Evolutionary conservation across 2,888 invertebrate species (phyloP), one percentile per base, ranked within the genome.

Genomic region (Amiota mariae): DNA sequence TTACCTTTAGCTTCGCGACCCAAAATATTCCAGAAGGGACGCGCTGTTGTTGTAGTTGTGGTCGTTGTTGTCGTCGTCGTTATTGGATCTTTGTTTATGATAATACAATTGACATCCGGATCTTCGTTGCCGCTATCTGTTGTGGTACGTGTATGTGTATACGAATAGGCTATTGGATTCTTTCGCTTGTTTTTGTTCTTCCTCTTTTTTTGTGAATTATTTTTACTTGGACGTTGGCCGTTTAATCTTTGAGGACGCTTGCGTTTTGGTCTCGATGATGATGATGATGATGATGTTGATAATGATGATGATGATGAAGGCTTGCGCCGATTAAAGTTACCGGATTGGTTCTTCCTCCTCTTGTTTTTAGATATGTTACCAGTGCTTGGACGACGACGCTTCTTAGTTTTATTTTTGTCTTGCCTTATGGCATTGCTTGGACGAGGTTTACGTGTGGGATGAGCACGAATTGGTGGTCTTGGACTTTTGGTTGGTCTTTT

Each of bases 21-120:
- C 47, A 88, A 76, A 4, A 87, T 76, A 61, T 85, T 84, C 88
- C 88, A 88, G 81, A 88, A 88, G 49, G 87, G 88, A 68, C 88
- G 87, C 13, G 74, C 71, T 4, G 88, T 86, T 11, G 87, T 87
- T 8, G 85, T 81, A 12, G 66, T 66, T 49, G 66, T 49, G 11
- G 66, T 48, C 11, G 66, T 66, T 49, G 66, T 49, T 20, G 66
- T 48, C 1, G 71, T 46, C 1, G 71, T 46, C 61, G 70, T 71
- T 11, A 71, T 61, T 1, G 83, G 78, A 74, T 85, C 82, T 75
- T 87, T 87, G 72, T 82, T 81, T 64, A 87, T 87, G 76, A 85
- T 83, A 49, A 87, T 87, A 78, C 87, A 87, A 24, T 88, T 87
- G 49, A 87, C 81, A 56, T 73, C 20, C 3, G 68, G 73, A 36